Evolutionary conservation across 2,888 invertebrate species (phyloP), one percentile per base, ranked within the genome.

Genomic region (Polydrusus pterygomalis): DNA sequence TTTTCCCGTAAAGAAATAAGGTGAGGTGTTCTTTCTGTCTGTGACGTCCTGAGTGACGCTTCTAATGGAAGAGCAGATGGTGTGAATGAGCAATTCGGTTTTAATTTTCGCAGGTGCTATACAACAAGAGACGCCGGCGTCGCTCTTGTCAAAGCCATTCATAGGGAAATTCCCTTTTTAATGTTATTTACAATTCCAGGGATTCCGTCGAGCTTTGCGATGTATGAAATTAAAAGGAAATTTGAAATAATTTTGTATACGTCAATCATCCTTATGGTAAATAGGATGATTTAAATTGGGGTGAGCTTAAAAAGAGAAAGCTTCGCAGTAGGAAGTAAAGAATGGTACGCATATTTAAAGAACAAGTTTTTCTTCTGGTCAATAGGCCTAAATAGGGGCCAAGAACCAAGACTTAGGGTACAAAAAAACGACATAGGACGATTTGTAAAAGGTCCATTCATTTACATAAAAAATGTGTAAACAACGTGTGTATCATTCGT

Each of bases 61-160:
- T 80, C 85, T 86, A 87, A 87, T 87, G 87, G 87, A 87, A 87
- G 86, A 86, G 86, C 87, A 87, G 86, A 85, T 87, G 87, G 86
- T 86, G 86, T 86, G 86, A 87, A 87, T 87, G 87, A 87, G 87
- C 87, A 87, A 87, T 87, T 87, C 85, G 87, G 86, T 86, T 87
- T 87, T 87, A 87, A 87, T 87, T 87, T 87, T 85, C 85, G 86
- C 87, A 87, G 87, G 86, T 86, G 86, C 82, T 79, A 80, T 74
- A 74, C 70, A 73, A 79, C 78, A 78, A 79, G 77, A 73, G 79
- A 71, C 72, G 38, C 72, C 76, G 77, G 25, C 77, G 77, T 63
- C 77, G 74, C 70, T 75, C 71, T 74, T 76, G 74, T 77, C 75
- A 75, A 75, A 79, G 78, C 79, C 81, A 83, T 84, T 84, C 84